Percentiles rank a stretch among this genome's conserved stretches.
These are phyloP conservation scores for Pseudomyrmex flavicornis DNA, from an alignment of 1,140 invertebrate genomes.

Conservation along the genomic window DNA sequence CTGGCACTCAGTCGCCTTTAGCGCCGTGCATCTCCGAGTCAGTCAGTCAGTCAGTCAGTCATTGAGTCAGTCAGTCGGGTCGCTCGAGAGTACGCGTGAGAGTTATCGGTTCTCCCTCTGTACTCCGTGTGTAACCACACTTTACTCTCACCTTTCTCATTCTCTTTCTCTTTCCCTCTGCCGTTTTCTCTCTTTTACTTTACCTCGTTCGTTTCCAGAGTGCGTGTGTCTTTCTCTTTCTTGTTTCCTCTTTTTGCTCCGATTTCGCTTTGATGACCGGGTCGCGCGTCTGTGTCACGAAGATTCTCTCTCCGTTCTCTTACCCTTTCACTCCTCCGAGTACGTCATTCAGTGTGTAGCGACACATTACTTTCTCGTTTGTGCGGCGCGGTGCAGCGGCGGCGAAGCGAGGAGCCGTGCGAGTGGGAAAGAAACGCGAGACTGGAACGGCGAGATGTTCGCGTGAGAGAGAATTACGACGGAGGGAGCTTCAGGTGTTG, in stretches of 20 bases:
- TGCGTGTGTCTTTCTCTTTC: slow-evolving; percentile 7
- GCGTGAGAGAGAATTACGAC: slow-evolving; percentile 6
- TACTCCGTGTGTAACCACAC: slow-evolving; percentile 10
- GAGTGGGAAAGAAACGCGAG: background rate
- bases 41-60: slow-evolving; percentile 71
- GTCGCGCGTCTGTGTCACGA: slow-evolving; percentile 34
- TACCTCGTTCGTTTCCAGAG: no score
- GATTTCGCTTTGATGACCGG: slow-evolving; percentile 23
- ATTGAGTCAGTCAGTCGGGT: slow-evolving; percentile 71
- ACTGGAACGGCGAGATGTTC: background rate
- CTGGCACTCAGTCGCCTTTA: slow-evolving; percentile 75
- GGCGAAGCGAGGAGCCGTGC: background rate
- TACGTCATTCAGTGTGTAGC: slow-evolving; percentile 31
- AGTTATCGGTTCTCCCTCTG: slow-evolving; percentile 41
- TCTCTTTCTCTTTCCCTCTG: slow-evolving; percentile 6
- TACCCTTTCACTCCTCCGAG: background rate
- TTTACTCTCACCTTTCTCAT: slow-evolving; percentile 20
- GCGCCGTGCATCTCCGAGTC: slow-evolving; percentile 74
- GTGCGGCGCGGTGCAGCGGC: background rate
- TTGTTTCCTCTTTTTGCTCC: slow-evolving; percentile 17
- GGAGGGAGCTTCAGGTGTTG: slow-evolving; percentile 4
- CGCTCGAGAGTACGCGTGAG: slow-evolving; percentile 60
- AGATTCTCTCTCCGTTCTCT: background rate
- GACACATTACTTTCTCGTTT: slow-evolving; percentile 32
- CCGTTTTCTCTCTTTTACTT: background rate